Evolutionary conservation across 2,888 invertebrate genomes (phyloP).

Genomic region (Agrochola litura): DNA sequence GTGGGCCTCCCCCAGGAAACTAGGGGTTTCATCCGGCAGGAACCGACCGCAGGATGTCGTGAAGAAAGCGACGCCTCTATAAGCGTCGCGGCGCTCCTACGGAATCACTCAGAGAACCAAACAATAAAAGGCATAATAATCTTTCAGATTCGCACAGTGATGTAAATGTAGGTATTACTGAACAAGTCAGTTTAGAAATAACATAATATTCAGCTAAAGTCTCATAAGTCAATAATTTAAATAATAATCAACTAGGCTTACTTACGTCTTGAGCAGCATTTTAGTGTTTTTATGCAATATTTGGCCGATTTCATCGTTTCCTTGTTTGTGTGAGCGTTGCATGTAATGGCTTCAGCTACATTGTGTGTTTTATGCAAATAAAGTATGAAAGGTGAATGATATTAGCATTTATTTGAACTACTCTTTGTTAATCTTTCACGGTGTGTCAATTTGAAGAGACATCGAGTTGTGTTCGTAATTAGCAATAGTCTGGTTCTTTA

Average conservation of each 20-base stretch:
- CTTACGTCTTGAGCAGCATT: slow-evolving; percentile 25
- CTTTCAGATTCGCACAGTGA: not conserved
- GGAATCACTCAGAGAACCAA: too few species aligned
- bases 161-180: not conserved
- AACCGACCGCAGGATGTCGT: too few species aligned
- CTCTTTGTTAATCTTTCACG: slow-evolving; percentile 39
- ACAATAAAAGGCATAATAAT: not conserved
- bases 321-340: slow-evolving; percentile 33
- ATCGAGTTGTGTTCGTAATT: slow-evolving; percentile 16
- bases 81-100: too few species aligned
- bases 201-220: not conserved
- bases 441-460: slow-evolving; percentile 29
- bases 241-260: slow-evolving; percentile 45
- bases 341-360: slow-evolving; percentile 17
- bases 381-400: slow-evolving; percentile 36
- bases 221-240: slow-evolving; percentile 50
- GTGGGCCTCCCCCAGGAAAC: too few species aligned
- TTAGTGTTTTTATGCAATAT: slow-evolving; percentile 47
- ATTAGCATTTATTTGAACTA: slow-evolving; percentile 39
- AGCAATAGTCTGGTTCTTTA: not conserved
- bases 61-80: too few species aligned
- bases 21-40: too few species aligned
- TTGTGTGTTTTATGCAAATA: slow-evolving; percentile 28
- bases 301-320: slow-evolving; percentile 47
- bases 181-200: slow-evolving; percentile 11